Conservation (phyloP, 1,140 invertebrate genomes). For the Tachypleus tridentatus region DNA sequence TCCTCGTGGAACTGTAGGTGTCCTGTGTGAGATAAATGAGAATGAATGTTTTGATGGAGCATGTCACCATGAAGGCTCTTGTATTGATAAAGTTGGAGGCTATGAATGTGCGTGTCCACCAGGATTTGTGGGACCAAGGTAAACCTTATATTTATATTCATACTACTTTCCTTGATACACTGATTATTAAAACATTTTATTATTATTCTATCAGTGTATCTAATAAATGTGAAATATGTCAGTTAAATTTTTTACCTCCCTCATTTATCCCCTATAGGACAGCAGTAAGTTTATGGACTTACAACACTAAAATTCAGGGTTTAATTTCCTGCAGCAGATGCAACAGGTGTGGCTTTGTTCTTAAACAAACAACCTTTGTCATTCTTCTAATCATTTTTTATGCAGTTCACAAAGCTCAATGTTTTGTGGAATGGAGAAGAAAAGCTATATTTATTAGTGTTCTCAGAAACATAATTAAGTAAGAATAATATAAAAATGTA, state of each 20-base stretch:
- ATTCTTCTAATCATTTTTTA: too few relatives aligned
- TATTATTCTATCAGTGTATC: conserved; percentile 42
- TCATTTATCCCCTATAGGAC: conserved; percentile 62
- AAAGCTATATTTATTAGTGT: too few relatives aligned
- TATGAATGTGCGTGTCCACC: conserved; percentile 83
- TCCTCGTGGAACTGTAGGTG: conserved; percentile 74
- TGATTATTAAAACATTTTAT: conserved; percentile 30
- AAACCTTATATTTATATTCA: background rate
- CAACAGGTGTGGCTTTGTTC: too few relatives aligned
- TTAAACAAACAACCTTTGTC: too few relatives aligned
- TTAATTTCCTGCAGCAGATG: too few relatives aligned
- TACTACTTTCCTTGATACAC: conserved; percentile 28
- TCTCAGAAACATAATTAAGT: too few relatives aligned
- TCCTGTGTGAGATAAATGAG: conserved; percentile 78
- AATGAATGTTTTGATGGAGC: conserved; percentile 73
- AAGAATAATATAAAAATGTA: too few relatives aligned
- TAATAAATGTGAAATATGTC: conserved; percentile 44
- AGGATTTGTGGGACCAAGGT: conserved; percentile 70
- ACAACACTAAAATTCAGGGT: too few relatives aligned
- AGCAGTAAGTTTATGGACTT: conserved; percentile 53
- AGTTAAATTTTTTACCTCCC: conserved; percentile 40
- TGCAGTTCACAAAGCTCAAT: too few relatives aligned
- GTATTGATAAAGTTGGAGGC: conserved; percentile 38
- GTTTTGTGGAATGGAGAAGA: too few relatives aligned
- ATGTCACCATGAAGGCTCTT: conserved; percentile 87